Evolutionary conservation across 2,113 vertebrate genomes (phyloP), one percentile per base, ranked within the genome.

Genomic region (Takifugu bimaculatus): DNA sequence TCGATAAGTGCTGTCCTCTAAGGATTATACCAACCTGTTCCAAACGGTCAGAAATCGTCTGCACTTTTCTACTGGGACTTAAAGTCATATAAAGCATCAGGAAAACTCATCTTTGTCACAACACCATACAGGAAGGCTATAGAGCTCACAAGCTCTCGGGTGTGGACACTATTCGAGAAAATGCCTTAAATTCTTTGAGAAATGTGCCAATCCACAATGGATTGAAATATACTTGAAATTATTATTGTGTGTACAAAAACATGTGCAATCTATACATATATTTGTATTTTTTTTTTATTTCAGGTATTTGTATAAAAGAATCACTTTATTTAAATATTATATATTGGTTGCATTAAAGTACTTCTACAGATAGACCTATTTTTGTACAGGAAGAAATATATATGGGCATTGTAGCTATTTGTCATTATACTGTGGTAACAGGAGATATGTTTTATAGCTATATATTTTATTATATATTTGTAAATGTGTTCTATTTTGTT

Each of bases 351-450:
- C 89, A 88, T 80, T 67, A 80, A 89, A 91, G 80, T 87, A 90
- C 88, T 89, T 90, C 89, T 85, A 82, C 88, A 93, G 92, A 92
- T 92, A 92, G 89, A 93, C 89, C 90, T 98, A 96, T 98, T 98
- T 98, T 97, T 97, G 91, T 97, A 98, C 91, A 84, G 87, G 91
- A 93, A 92, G 70, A 87, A 92, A 94, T 92, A 90, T 90, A 91
- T 94, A 93, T 92, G 94, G 94, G 94, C 94, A 98, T 98, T 97
- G 89, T 91, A 94, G 86, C 88, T 89, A 89, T 91, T 88, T 82
- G 85, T 79, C 83, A 84, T 88, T 91, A 81, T 89, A 85, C 83
- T 89, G 86, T 92, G 32, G 72, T 91, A 76, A 86, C 82, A 82
- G 76, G 78, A 90, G 84, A 78, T 88, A 48, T 88, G 73, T 89